Percentiles rank a stretch among this genome's conserved stretches.
These are phyloP conservation scores for Siderastrea siderea DNA, from an alignment of 92 coral and sea anemone genomes.

Conservation along the genomic window DNA sequence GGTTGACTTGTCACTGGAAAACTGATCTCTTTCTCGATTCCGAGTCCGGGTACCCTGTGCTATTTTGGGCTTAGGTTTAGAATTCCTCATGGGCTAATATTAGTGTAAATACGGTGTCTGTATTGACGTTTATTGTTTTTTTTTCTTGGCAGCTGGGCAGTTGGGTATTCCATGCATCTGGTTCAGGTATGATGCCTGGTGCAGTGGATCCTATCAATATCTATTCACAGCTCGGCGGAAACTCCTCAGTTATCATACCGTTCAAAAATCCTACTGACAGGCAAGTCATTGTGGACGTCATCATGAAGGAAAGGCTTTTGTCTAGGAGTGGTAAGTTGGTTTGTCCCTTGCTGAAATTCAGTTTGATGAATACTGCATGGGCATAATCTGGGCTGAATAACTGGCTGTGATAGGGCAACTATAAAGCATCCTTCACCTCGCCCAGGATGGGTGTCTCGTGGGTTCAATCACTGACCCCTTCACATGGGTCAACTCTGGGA, in stretches of 20 bases:
- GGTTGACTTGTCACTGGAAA: too few relatives aligned
- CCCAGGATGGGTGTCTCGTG: background rate
- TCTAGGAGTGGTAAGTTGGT: slow-evolving; percentile 74
- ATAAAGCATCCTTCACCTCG: too few relatives aligned
- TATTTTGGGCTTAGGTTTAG: too few relatives aligned
- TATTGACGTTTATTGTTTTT: too few relatives aligned
- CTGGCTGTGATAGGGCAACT: too few relatives aligned
- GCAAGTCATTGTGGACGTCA: slow-evolving; percentile 90
- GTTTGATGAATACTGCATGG: too few relatives aligned
- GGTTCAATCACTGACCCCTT: background rate
- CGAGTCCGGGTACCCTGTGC: too few relatives aligned
- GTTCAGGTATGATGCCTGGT: slow-evolving; percentile 95
- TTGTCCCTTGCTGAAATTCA: background rate
- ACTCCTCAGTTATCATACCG: slow-evolving; percentile 91
- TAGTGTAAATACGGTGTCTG: too few relatives aligned
- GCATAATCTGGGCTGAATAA: too few relatives aligned
- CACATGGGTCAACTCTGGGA: too few relatives aligned
- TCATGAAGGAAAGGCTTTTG: slow-evolving; percentile 84
- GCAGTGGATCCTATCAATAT: slow-evolving; percentile 87
- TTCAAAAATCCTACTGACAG: slow-evolving; percentile 96
- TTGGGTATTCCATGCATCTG: slow-evolving; percentile 94
- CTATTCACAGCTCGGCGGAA: slow-evolving; percentile 91
- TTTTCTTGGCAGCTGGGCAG: slow-evolving; percentile 81
- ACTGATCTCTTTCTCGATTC: too few relatives aligned
- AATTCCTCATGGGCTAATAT: too few relatives aligned